Evolutionary conservation across 2,797 vertebrate species (phyloP).

Genomic region (Poecilia wingei): DNA sequence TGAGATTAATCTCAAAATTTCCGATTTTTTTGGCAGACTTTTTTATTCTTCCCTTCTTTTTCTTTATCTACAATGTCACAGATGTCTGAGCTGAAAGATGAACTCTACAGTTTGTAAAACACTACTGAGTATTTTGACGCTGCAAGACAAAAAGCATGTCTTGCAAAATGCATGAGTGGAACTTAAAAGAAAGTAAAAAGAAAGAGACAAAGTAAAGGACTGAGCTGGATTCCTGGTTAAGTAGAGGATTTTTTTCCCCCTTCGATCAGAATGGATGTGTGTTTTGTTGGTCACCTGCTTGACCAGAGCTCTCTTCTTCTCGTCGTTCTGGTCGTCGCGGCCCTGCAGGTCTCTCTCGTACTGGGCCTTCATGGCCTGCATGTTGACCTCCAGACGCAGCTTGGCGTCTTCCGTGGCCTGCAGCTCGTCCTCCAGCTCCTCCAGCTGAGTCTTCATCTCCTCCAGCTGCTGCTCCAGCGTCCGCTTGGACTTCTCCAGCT

Average conservation of each 20-base stretch:
- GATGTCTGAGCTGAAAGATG: too few relatives aligned
- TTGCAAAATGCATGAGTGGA: too few relatives aligned
- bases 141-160: too few relatives aligned
- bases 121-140: too few relatives aligned
- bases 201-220: background rate
- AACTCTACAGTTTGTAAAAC: too few relatives aligned
- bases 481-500: constrained; percentile 96
- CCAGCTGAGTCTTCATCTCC: constrained; percentile 97
- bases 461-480: constrained; percentile 95
- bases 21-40: too few relatives aligned
- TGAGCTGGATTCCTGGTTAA: background rate
- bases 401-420: constrained; percentile 98
- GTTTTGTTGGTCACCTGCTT: constrained; percentile 82
- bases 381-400: constrained; percentile 96
- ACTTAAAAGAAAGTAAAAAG: too few relatives aligned
- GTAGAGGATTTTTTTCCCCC: background rate
- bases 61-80: too few relatives aligned
- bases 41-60: too few relatives aligned
- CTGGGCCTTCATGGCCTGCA: constrained; percentile 97
- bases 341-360: constrained; percentile 94
- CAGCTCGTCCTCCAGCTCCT: constrained; percentile 96
- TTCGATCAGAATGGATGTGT: background rate
- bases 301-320: constrained; percentile 92
- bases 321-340: constrained; percentile 94
- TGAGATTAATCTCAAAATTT: too few relatives aligned